Evolutionary conservation across 2,113 vertebrate species (phyloP).

Genomic region (Chascanopsetta lugubris): DNA sequence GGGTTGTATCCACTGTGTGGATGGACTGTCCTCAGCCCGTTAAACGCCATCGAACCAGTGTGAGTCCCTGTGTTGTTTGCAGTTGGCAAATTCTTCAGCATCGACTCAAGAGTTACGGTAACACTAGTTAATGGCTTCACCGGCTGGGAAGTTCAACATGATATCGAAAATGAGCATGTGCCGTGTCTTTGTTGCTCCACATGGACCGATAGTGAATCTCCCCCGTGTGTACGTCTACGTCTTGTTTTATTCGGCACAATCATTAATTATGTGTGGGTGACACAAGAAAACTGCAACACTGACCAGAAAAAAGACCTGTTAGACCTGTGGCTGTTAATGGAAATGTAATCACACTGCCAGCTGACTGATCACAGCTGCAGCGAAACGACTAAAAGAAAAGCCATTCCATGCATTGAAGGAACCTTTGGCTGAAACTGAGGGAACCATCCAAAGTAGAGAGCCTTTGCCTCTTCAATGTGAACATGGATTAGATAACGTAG

Average conservation of each 20-base stretch:
- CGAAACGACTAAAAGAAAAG: slow-evolving; percentile 36
- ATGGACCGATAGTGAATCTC: not conserved
- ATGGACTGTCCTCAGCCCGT: slow-evolving; percentile 40
- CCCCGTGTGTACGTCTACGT: not conserved
- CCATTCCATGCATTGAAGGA: slow-evolving; percentile 34
- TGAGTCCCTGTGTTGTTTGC: slow-evolving; percentile 40
- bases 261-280: not conserved
- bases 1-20: slow-evolving; percentile 59
- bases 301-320: slow-evolving; percentile 32
- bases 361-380: slow-evolving; percentile 34
- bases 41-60: slow-evolving; percentile 49
- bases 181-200: too few species aligned
- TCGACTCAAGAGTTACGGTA: slow-evolving; percentile 17
- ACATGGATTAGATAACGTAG: slow-evolving; percentile 9
- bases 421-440: slow-evolving; percentile 35
- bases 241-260: not conserved
- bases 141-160: too few species aligned
- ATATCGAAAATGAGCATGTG: too few species aligned
- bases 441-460: slow-evolving; percentile 20
- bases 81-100: slow-evolving; percentile 53
- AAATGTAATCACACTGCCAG: slow-evolving; percentile 42
- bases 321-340: slow-evolving; percentile 20
- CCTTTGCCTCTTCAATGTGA: slow-evolving; percentile 14
- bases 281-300: slow-evolving; percentile 9
- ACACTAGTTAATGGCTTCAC: not conserved